A percentile compares a stretch with the other conserved stretches of the same genome.
Conservation (phyloP, 2,888 invertebrate genomes). For the Nymphalis polychloros region DNA sequence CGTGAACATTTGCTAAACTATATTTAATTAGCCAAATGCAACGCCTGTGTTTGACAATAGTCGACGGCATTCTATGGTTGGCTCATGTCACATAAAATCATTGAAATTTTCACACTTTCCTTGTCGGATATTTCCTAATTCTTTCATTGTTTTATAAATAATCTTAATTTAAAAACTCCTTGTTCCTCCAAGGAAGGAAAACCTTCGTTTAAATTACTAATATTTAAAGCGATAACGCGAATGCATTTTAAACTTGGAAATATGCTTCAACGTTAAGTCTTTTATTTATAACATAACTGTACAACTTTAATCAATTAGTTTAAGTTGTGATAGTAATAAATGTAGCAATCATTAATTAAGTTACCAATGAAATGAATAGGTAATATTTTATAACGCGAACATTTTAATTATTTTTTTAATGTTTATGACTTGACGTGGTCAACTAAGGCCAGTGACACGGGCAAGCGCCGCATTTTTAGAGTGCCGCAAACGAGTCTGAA, state of each 20-base stretch:
- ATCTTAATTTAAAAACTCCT: too few species aligned
- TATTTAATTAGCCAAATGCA: slow-evolving; percentile 32
- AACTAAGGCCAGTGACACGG: slow-evolving; percentile 70
- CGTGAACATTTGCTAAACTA: slow-evolving; percentile 28
- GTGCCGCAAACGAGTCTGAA: slow-evolving; percentile 42
- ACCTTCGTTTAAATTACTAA: too few species aligned
- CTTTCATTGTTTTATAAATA: too few species aligned
- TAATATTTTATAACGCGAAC: slow-evolving; percentile 35
- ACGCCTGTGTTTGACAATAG: slow-evolving; percentile 27
- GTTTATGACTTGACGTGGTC: slow-evolving; percentile 43
- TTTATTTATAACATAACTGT: slow-evolving; percentile 29
- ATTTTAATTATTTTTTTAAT: slow-evolving; percentile 42
- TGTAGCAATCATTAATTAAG: slow-evolving; percentile 38
- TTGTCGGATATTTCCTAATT: not conserved
- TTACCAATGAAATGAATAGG: slow-evolving; percentile 28
- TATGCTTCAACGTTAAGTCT: slow-evolving; percentile 12
- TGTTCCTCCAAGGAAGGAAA: too few species aligned
- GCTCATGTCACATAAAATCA: not conserved
- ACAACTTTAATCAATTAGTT: slow-evolving; percentile 35
- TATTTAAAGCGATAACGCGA: too few species aligned
- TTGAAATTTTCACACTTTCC: not conserved
- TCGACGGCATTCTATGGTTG: slow-evolving; percentile 7
- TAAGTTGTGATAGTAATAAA: slow-evolving; percentile 31
- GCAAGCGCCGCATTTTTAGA: slow-evolving; percentile 53
- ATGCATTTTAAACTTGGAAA: not conserved